phyloP scores from a whole-genome alignment of 2,888 invertebrate genomes.

The Parasteatoda lunata region DNA sequence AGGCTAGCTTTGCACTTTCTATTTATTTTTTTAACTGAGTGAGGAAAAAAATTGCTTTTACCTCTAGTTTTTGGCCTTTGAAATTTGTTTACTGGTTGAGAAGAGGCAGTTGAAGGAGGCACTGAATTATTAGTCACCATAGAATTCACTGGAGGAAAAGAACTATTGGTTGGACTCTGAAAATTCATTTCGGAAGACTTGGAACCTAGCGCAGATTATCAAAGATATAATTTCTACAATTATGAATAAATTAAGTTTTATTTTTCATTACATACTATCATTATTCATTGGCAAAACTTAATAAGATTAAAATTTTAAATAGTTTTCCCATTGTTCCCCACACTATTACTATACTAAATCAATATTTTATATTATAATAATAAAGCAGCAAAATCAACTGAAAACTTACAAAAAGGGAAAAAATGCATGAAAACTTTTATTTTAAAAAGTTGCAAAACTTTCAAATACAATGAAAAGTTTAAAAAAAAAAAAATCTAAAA shows the following conservation, averaged over 20 bases:
- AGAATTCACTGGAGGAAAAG: slow-evolving; percentile 20
- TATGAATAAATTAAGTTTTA: neutral
- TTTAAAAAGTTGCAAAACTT: too few species aligned
- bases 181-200: slow-evolving; percentile 57
- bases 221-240: neutral
- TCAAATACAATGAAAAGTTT: neutral
- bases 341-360: too few species aligned
- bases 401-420: too few species aligned
- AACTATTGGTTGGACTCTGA: slow-evolving; percentile 28
- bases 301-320: neutral
- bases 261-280: neutral
- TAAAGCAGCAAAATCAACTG: too few species aligned
- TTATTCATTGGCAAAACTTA: neutral
- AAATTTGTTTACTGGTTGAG: slow-evolving; percentile 55
- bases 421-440: too few species aligned
- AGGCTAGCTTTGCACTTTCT: too few species aligned
- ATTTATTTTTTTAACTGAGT: too few species aligned
- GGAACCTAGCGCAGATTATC: slow-evolving; percentile 17
- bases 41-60: neutral
- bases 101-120: slow-evolving; percentile 25
- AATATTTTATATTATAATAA: too few species aligned
- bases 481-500: neutral
- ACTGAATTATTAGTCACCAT: slow-evolving; percentile 6
- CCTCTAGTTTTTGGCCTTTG: slow-evolving; percentile 65
- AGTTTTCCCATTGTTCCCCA: neutral